Percentiles rank a stretch among this genome's conserved stretches.
Conservation (phyloP, 2,797 vertebrate genomes). For the Serranus cabrilla region DNA sequence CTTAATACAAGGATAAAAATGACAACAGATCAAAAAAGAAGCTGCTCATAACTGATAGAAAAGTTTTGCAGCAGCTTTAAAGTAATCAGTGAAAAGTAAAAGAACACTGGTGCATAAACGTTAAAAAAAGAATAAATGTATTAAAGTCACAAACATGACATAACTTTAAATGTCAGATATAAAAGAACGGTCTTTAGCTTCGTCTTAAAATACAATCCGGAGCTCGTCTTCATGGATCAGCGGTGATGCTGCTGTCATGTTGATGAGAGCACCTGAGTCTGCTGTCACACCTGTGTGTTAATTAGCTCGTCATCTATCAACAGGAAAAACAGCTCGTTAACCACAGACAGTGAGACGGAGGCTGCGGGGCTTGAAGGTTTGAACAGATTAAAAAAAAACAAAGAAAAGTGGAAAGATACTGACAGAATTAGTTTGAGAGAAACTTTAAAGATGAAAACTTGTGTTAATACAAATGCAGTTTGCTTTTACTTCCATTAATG, state of each 20-base stretch:
- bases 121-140: neutral
- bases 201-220: neutral
- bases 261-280: conserved; percentile 43
- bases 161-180: conserved; percentile 15
- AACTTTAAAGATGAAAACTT: conserved; percentile 33
- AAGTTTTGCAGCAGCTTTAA: neutral
- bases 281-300: conserved; percentile 72
- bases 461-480: neutral
- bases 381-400: neutral
- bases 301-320: conserved; percentile 58
- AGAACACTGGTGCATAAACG: neutral
- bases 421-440: neutral
- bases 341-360: conserved; percentile 12
- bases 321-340: conserved; percentile 41
- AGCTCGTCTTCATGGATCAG: conserved; percentile 24
- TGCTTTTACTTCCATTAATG: neutral
- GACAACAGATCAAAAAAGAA: too few species aligned
- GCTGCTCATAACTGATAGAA: neutral
- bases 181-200: neutral
- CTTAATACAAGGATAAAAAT: too few species aligned
- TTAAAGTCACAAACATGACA: neutral
- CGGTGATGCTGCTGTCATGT: conserved; percentile 26
- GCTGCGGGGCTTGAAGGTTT: neutral
- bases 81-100: neutral
- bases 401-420: neutral